phyloP scores from a whole-genome alignment of 2,113 vertebrate species.

The Campylomormyrus tamandua region DNA sequence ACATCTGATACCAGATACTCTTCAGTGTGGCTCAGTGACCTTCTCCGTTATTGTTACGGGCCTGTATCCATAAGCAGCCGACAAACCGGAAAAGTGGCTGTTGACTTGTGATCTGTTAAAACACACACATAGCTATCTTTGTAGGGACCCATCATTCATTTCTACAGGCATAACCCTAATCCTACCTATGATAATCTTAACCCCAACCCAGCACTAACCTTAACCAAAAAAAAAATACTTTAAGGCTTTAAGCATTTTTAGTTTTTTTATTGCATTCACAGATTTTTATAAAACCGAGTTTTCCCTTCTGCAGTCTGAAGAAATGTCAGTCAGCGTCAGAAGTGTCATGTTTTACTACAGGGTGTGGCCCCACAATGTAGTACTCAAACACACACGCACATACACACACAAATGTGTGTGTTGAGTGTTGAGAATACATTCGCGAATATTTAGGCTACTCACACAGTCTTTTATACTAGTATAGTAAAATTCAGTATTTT shows the following conservation, averaged over 20 bases:
- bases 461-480: not conserved
- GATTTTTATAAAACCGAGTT: not conserved
- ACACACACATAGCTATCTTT: not conserved
- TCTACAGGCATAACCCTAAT: not conserved
- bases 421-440: not conserved
- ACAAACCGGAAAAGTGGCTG: not conserved
- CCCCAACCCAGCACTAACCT: not conserved
- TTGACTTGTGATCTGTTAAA: not conserved
- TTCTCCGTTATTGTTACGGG: not conserved
- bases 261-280: not conserved
- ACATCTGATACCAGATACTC: not conserved
- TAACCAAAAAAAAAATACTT: not conserved
- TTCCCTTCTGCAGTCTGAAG: not conserved
- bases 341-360: not conserved
- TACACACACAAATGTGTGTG: not conserved
- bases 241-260: not conserved
- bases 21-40: not conserved
- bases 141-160: not conserved
- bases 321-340: not conserved
- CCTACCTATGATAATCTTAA: not conserved
- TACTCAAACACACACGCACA: not conserved
- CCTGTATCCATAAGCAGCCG: not conserved
- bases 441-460: not conserved
- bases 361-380: not conserved
- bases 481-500: not conserved